A percentile compares a stretch with the other conserved stretches of the same genome.
These are phyloP conservation scores for Ciconia boyciana DNA, from an alignment of 2,113 vertebrate species.

Conservation along the genomic window DNA sequence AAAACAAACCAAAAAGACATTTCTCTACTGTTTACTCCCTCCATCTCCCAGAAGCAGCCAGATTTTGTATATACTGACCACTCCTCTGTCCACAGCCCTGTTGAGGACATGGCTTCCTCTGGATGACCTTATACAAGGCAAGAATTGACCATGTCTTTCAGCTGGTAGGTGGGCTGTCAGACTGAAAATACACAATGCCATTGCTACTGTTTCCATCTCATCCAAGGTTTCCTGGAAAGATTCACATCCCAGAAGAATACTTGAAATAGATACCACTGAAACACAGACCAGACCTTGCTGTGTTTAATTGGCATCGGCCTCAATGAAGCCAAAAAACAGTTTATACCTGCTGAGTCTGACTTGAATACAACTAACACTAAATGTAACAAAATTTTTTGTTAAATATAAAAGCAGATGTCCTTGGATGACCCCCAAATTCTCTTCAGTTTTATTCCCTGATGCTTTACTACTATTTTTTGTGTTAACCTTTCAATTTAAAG, in stretches of 20 bases:
- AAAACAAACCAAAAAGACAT: neutral
- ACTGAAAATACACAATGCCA: neutral
- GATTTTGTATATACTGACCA: neutral
- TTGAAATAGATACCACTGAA: neutral
- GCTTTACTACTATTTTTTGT: neutral
- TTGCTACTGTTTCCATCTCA: neutral
- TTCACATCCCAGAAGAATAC: neutral
- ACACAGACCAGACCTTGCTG: neutral
- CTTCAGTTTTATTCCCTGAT: neutral
- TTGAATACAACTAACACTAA: neutral
- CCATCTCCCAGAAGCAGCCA: neutral
- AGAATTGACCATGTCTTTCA: neutral
- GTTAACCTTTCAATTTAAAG: neutral
- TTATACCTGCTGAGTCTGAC: neutral
- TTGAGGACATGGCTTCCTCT: neutral
- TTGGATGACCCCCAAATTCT: neutral
- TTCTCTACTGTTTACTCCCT: neutral
- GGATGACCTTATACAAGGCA: neutral
- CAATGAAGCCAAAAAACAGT: neutral
- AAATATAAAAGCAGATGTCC: neutral
- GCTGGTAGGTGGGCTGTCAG: accelerated
- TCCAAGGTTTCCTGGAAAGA: neutral
- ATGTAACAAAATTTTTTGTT: neutral
- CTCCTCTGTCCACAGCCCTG: neutral
- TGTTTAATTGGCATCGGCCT: neutral